Evolutionary conservation across 1,140 invertebrate species (phyloP), one percentile per base, ranked within the genome.

Genomic region (Teleopsis dalmanni): DNA sequence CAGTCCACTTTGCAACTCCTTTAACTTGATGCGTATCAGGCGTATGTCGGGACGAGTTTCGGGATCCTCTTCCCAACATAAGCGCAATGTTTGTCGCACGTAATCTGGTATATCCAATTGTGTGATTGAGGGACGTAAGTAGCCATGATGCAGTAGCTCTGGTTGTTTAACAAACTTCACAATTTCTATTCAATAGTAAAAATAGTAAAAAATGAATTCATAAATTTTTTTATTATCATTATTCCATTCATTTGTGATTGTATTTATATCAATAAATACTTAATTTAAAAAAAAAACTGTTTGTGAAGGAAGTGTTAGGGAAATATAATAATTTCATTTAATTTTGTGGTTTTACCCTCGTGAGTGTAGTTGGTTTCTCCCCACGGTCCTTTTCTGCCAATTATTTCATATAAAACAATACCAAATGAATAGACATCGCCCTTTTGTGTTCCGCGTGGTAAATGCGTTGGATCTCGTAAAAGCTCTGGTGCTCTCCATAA

Each of bases 371-470:
- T 59, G 0, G 75, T 77, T 29, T 78, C 75, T 1, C 85, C 85
- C 85, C 88, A 93, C 4, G 90, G 88, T 57, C 88, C 85, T 27
- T 86, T 85, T 42, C 89, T 77, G 11, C 89, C 82, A 25, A 95
- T 82, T 6, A 94, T 84, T 71, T 95, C 91, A 67, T 92, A 89
- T 73, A 94, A 83, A 51, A 95, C 81, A 52, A 95, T 94, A 11
- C 84, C 88, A 65, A 95, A 92, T 49, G 87, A 88, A 70, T 91
- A 95, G 42, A 95, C 87, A 69, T 95, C 92, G 1, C 82, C 92
- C 3, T 84, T 73, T 72, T 88, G 88, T 7, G 85, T 83, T 25
- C 88, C 88, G 50, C 76, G 77, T 16, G 84, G 81, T 49, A 75
- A 78, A 51, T 76, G 78, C 33, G 77, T 69, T 9, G 80, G 59